Conservation (phyloP, 2,113 vertebrate genomes). For the Albula goreensis region DNA sequence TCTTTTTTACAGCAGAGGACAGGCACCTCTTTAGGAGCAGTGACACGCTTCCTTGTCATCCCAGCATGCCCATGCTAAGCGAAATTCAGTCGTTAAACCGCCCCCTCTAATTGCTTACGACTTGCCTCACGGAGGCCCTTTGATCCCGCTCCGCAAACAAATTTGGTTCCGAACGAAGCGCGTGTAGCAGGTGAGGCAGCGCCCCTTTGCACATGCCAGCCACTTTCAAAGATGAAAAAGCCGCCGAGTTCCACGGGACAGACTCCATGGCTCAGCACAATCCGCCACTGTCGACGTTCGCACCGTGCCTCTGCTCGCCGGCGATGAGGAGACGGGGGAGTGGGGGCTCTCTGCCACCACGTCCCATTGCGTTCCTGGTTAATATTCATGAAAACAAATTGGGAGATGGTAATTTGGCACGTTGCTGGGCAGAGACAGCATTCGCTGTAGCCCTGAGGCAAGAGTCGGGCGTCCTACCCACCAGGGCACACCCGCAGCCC, state of each 20-base stretch:
- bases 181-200: neutral
- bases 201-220: neutral
- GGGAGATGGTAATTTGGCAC: slow-evolving; percentile 56
- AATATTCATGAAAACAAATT: slow-evolving; percentile 80
- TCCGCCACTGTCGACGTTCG: neutral
- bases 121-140: neutral
- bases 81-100: neutral
- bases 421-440: slow-evolving; percentile 29
- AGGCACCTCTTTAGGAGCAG: neutral
- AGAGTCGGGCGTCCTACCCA: slow-evolving; percentile 49
- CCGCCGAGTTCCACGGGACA: neutral
- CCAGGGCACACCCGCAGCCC: slow-evolving; percentile 36
- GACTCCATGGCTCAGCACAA: neutral
- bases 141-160: neutral
- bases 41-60: neutral
- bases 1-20: no score
- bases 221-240: neutral
- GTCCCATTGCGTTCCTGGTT: slow-evolving; percentile 44
- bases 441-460: slow-evolving; percentile 59
- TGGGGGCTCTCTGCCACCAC: neutral
- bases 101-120: neutral
- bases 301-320: neutral
- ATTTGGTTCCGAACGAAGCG: neutral
- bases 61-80: neutral
- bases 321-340: neutral